These are phyloP conservation scores for Poeciliopsis infans DNA, from an alignment of 2,797 vertebrate species.

Conservation along the genomic window DNA sequence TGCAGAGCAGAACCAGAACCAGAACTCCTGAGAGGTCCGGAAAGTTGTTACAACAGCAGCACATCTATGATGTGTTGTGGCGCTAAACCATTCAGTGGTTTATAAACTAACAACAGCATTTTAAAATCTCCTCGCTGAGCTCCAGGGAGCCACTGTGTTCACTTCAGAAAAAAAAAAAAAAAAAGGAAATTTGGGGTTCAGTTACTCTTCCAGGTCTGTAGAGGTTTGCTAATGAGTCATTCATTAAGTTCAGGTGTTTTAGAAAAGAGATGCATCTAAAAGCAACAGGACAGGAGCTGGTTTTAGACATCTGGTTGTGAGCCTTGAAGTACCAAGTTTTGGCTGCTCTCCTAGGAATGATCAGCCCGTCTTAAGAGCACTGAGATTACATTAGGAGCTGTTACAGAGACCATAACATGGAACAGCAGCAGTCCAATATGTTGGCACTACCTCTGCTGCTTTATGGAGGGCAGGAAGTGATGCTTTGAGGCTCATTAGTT, in stretches of 20 bases:
- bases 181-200: not conserved
- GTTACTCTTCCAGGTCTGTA: not conserved
- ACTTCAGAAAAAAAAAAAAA: too few relatives aligned
- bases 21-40: too few relatives aligned
- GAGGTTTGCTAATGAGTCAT: not conserved
- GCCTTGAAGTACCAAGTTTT: not conserved
- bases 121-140: too few relatives aligned
- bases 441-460: not conserved
- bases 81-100: too few relatives aligned
- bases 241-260: not conserved
- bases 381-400: not conserved
- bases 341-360: not conserved
- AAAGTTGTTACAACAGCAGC: too few relatives aligned
- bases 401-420: not conserved
- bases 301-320: not conserved
- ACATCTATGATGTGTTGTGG: too few relatives aligned
- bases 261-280: not conserved
- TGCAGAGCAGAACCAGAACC: too few relatives aligned
- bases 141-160: too few relatives aligned
- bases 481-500: not conserved
- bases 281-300: not conserved
- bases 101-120: too few relatives aligned
- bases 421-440: not conserved
- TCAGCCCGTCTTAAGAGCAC: not conserved
- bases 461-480: not conserved